Percentiles rank a stretch among this genome's conserved stretches.
These are phyloP conservation scores for Conus ventricosus DNA, from an alignment of 1,140 invertebrate genomes.

Conservation along the genomic window DNA sequence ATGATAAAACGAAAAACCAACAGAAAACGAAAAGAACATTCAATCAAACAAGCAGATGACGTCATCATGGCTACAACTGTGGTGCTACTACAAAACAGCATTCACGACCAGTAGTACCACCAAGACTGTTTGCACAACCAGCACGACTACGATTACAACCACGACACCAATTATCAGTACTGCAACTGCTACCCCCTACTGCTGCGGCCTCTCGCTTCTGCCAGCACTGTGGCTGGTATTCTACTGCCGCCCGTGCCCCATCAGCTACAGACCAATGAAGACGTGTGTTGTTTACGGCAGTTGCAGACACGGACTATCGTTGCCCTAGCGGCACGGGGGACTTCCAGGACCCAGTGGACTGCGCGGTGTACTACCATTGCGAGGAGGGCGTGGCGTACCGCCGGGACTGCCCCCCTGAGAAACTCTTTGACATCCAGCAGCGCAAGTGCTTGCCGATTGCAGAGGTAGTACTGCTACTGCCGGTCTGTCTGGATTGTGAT, in stretches of 20 bases:
- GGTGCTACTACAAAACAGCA: no score
- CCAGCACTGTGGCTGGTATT: no score
- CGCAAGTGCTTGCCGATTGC: constrained; percentile 25
- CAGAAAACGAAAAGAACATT: no score
- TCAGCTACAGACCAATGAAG: no score
- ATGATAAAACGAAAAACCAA: no score
- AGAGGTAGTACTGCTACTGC: not conserved
- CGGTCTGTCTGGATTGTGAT: not conserved
- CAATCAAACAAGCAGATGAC: no score
- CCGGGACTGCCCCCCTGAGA: constrained; percentile 34
- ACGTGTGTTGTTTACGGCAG: not conserved
- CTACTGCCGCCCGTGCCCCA: no score
- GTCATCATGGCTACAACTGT: no score
- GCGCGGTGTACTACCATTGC: constrained; percentile 48
- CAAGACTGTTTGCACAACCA: not conserved
- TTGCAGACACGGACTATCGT: constrained; percentile 28
- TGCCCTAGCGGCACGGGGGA: constrained; percentile 44
- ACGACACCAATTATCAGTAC: not conserved
- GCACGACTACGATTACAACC: not conserved
- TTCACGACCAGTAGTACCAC: not conserved
- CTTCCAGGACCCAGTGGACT: constrained; percentile 45
- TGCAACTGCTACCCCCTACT: no score
- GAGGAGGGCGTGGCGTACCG: constrained; percentile 38
- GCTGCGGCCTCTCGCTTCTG: no score
- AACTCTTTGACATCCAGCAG: constrained; percentile 31